Conservation (phyloP, 2,797 vertebrate species). For the Tokudaia muenninki region DNA sequence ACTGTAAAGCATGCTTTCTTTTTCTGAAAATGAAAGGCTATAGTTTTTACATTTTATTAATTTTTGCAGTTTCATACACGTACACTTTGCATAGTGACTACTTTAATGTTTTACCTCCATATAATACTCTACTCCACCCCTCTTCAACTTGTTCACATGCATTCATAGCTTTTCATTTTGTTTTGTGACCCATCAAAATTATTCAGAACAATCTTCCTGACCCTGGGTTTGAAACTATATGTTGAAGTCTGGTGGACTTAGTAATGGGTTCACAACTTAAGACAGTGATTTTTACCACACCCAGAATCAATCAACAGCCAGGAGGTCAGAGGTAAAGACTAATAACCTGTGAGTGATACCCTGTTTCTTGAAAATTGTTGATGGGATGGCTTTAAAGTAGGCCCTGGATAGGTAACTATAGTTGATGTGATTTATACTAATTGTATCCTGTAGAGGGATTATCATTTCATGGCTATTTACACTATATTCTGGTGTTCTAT, state of each 20-base stretch:
- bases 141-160: too few species aligned
- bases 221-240: background rate
- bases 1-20: background rate
- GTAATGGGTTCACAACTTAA: background rate
- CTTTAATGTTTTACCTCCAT: background rate
- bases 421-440: background rate
- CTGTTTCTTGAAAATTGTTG: background rate
- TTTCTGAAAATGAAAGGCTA: slow-evolving; percentile 21
- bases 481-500: background rate
- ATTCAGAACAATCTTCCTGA: background rate
- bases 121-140: too few species aligned
- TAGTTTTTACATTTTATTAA: background rate
- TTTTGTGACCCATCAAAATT: background rate
- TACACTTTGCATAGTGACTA: background rate
- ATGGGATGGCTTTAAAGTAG: too few species aligned
- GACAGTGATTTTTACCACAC: background rate
- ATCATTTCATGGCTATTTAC: background rate
- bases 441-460: background rate
- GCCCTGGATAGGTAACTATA: background rate
- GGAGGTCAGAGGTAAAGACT: background rate
- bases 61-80: background rate
- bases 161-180: background rate
- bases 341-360: too few species aligned
- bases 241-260: background rate
- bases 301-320: background rate